phyloP scores from a whole-genome alignment of 2,797 vertebrate genomes.

The Squalus acanthias region DNA sequence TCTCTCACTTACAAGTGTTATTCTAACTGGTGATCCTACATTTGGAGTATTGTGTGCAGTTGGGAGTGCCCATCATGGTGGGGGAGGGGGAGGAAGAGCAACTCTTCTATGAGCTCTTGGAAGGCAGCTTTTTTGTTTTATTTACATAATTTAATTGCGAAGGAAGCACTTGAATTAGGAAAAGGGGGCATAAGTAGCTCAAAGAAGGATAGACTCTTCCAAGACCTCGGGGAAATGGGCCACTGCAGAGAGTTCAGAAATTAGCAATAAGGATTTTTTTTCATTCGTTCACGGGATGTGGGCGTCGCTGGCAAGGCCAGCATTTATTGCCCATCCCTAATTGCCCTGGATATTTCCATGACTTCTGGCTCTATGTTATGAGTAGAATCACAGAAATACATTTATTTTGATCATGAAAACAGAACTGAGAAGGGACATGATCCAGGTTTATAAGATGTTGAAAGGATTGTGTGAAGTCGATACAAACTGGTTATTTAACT shows the following conservation, averaged over 20 bases:
- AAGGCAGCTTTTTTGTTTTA: not conserved
- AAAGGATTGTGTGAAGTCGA: not conserved
- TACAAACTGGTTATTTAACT: not conserved
- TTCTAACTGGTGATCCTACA: not conserved
- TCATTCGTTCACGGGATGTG: too few relatives aligned
- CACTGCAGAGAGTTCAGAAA: not conserved
- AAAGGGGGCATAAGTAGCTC: not conserved
- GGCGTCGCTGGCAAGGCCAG: too few relatives aligned
- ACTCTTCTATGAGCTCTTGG: not conserved
- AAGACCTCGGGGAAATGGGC: not conserved
- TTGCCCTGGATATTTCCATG: not conserved
- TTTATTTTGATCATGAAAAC: not conserved
- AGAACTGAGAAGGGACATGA: not conserved
- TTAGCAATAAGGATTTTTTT: not conserved
- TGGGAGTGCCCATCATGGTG: not conserved
- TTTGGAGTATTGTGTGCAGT: not conserved
- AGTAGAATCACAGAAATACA: not conserved
- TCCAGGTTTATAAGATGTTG: not conserved
- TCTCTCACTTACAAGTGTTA: not conserved
- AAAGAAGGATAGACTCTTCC: not conserved
- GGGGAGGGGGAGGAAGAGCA: not conserved
- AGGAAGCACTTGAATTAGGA: not conserved
- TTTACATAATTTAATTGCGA: not conserved
- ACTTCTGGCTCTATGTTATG: not conserved
- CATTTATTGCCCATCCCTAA: too few relatives aligned